Evolutionary conservation across 1,140 invertebrate species (phyloP).

Genomic region (Pteromalus puparum): DNA sequence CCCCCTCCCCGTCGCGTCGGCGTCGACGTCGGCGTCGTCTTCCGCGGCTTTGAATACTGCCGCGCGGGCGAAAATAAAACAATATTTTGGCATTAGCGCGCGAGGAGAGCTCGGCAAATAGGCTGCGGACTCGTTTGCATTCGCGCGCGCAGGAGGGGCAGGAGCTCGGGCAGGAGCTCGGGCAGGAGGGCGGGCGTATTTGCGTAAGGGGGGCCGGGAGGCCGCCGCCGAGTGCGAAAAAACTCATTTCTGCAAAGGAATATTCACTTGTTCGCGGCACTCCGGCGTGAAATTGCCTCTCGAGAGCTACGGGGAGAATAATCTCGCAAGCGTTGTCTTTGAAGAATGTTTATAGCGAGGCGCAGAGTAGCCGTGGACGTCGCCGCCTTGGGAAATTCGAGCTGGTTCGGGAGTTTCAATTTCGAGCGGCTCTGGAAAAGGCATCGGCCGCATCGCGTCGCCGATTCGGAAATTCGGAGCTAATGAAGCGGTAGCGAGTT

Average conservation of each 20-base stretch:
- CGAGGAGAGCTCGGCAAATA: slow-evolving; percentile 27
- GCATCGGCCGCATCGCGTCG: no score
- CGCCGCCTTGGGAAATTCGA: background rate
- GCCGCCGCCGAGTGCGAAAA: slow-evolving; percentile 25
- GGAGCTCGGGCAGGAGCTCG: no score
- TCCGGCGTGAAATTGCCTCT: slow-evolving; percentile 47
- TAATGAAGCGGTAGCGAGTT: no score
- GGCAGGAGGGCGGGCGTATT: slow-evolving; percentile 32
- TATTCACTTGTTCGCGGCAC: slow-evolving; percentile 44
- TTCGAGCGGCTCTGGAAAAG: background rate
- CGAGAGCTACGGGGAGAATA: slow-evolving; percentile 6
- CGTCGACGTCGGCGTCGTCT: no score
- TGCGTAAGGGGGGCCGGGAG: background rate
- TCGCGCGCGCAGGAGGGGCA: no score
- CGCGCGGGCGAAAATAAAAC: slow-evolving; percentile 24
- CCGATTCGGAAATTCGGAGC: no score
- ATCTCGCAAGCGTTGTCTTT: slow-evolving; percentile 17
- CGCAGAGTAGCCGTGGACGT: background rate
- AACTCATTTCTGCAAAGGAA: slow-evolving; percentile 47
- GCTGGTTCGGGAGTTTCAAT: background rate
- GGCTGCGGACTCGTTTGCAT: slow-evolving; percentile 32
- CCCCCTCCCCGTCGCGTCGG: no score
- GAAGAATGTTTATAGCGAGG: slow-evolving; percentile 29
- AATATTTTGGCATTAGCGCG: slow-evolving; percentile 36
- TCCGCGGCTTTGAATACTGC: background rate